Percentiles rank a stretch among this genome's conserved stretches.
Evolutionary conservation across 2,888 invertebrate species (phyloP).

Genomic region (Clunio marinus): DNA sequence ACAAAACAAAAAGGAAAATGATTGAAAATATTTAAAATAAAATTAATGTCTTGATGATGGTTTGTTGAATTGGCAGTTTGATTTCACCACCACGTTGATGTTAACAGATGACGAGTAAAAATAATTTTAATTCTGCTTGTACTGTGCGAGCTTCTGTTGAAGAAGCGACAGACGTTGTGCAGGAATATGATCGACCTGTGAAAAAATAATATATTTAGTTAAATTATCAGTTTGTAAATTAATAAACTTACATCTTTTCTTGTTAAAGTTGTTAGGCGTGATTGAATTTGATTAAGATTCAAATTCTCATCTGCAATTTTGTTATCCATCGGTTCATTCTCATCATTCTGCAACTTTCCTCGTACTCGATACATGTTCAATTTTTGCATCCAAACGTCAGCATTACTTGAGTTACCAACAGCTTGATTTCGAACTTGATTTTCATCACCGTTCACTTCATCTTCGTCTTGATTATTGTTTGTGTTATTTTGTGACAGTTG

Average conservation of each 20-base stretch:
- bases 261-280: constrained; percentile 15
- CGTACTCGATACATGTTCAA: constrained; percentile 46
- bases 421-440: not conserved
- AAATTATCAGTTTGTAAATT: not conserved
- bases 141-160: constrained; percentile 51
- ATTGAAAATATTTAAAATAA: not conserved
- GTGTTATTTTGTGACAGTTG: constrained; percentile 41
- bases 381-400: constrained; percentile 51
- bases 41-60: not conserved
- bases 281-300: constrained; percentile 47
- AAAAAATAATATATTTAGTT: constrained; percentile 27
- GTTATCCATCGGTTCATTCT: constrained; percentile 46
- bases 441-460: not conserved
- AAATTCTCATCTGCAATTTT: constrained; percentile 51
- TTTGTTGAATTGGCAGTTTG: no score
- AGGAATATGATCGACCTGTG: constrained; percentile 49
- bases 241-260: constrained; percentile 25
- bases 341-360: constrained; percentile 40
- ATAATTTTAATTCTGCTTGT: constrained; percentile 45
- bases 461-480: constrained; percentile 12
- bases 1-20: not conserved
- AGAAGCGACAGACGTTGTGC: constrained; percentile 50
- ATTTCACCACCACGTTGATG: no score
- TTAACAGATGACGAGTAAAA: no score
- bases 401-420: constrained; percentile 41